These are phyloP conservation scores for Semnopithecus entellus DNA, from an alignment of 2,113 vertebrate species.

Conservation along the genomic window DNA sequence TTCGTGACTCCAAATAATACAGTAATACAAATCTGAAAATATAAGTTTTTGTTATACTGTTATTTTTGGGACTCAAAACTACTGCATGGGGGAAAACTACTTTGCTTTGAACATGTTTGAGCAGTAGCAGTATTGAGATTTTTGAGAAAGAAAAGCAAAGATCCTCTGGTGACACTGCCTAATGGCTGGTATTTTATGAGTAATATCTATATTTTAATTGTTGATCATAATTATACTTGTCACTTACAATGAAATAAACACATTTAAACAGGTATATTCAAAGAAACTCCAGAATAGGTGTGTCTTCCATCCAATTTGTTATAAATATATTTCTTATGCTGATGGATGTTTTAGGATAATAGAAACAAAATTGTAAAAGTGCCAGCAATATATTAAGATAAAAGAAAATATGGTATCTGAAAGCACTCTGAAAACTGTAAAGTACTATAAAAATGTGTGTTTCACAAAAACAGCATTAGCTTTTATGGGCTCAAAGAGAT, in stretches of 20 bases:
- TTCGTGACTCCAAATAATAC: background rate
- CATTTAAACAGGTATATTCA: background rate
- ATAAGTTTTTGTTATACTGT: background rate
- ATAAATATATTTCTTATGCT: constrained; percentile 1
- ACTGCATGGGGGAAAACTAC: background rate
- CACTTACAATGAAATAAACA: constrained; percentile 30
- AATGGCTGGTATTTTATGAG: background rate
- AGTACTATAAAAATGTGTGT: constrained; percentile 23
- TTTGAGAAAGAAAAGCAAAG: background rate
- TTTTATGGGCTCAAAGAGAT: constrained; percentile 35
- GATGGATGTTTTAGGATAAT: constrained; percentile 39
- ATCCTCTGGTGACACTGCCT: background rate
- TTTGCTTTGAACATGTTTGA: constrained; percentile 41
- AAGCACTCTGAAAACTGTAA: constrained; percentile 23
- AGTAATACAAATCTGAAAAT: background rate
- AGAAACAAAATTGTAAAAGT: constrained; percentile 42
- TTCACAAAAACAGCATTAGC: background rate
- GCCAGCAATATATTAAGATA: background rate
- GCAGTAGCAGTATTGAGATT: background rate
- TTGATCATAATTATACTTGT: constrained; percentile 24
- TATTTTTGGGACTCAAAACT: constrained; percentile 3
- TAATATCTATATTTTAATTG: constrained; percentile 3
- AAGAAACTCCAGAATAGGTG: background rate
- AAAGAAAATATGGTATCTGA: constrained; percentile 51
- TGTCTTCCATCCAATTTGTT: background rate